phyloP scores from a whole-genome alignment of 1,140 invertebrate genomes.

The Drosophila bocki region DNA sequence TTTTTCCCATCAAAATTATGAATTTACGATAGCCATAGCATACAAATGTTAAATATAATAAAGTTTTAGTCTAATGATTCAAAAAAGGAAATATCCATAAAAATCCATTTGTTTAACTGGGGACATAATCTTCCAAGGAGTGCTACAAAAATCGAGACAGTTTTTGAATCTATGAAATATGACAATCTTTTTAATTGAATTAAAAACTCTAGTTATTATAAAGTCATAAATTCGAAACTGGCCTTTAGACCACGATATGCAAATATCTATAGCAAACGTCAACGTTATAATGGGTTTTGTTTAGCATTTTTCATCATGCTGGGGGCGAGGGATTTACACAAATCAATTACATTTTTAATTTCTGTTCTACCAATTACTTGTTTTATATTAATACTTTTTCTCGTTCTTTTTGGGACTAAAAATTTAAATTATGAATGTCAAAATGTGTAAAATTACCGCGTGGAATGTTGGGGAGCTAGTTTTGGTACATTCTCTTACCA shows the following conservation, averaged over 20 bases:
- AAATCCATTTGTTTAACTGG: not conserved
- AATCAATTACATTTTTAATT: not conserved
- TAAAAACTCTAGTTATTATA: not conserved
- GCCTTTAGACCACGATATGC: not conserved
- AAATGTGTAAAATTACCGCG: not conserved
- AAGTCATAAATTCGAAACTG: not conserved
- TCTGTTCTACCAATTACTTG: not conserved
- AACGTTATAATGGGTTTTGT: not conserved
- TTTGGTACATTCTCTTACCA: constrained; percentile 16
- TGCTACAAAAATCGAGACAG: not conserved
- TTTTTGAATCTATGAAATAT: too few relatives aligned
- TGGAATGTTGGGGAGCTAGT: constrained; percentile 9
- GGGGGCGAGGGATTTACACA: not conserved
- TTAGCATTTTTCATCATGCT: not conserved
- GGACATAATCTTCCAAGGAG: too few relatives aligned
- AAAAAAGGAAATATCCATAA: not conserved
- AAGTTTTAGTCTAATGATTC: not conserved
- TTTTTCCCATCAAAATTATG: too few relatives aligned
- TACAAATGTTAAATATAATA: not conserved
- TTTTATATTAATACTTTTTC: not conserved
- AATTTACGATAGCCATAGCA: too few relatives aligned
- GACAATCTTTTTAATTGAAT: not conserved
- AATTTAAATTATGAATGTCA: not conserved
- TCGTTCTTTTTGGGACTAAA: too few relatives aligned
- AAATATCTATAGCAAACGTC: not conserved